Conservation (phyloP, 1,140 invertebrate species). For the Temnothorax curvispinosus region DNA sequence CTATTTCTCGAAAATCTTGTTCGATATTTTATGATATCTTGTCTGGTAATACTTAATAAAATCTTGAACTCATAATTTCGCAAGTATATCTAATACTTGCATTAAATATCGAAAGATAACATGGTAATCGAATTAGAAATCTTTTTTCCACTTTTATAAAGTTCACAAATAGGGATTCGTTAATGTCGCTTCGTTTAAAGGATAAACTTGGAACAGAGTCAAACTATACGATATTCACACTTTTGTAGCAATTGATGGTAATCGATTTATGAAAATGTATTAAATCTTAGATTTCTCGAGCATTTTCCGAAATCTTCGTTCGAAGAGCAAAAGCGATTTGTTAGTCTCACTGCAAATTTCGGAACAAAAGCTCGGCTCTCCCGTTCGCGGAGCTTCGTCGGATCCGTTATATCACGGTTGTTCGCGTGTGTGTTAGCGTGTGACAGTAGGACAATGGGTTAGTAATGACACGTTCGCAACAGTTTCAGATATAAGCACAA, state of each 20-base stretch:
- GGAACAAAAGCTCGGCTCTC: constrained; percentile 40
- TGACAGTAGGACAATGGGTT: constrained; percentile 68
- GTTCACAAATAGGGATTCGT: background rate
- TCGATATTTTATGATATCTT: constrained; percentile 1
- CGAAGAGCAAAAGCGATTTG: constrained; percentile 33
- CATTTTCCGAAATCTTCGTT: background rate
- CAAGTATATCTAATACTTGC: background rate
- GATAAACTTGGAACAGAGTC: background rate
- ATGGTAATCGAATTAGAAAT: background rate
- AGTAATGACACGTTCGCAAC: constrained; percentile 69
- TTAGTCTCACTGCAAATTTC: constrained; percentile 54
- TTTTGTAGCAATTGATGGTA: background rate
- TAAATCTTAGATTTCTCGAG: background rate
- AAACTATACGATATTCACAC: background rate
- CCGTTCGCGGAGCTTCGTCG: constrained; percentile 38
- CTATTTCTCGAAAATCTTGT: background rate
- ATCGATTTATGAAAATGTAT: background rate
- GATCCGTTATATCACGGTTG: constrained; percentile 53
- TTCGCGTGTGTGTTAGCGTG: constrained; percentile 59
- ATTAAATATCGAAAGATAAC: background rate
- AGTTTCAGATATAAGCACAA: constrained; percentile 71
- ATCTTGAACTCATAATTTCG: constrained; percentile 2
- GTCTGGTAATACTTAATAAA: background rate
- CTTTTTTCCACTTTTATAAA: background rate
- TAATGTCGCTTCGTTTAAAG: background rate